phyloP scores from a whole-genome alignment of 1,140 invertebrate species.

The Lucilia cuprina region DNA sequence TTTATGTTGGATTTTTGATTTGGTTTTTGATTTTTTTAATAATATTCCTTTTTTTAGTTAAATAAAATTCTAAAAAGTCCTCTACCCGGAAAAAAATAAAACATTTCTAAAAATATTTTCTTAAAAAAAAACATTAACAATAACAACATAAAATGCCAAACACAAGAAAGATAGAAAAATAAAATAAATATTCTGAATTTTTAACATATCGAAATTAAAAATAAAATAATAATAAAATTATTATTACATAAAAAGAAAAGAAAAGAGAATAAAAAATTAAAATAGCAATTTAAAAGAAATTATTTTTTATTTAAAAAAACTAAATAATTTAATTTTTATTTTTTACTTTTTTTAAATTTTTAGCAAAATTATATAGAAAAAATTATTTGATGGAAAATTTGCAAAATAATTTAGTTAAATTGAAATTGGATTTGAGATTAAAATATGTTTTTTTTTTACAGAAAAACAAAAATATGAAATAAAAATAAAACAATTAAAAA shows the following conservation, averaged over 20 bases:
- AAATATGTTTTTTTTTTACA: not conserved
- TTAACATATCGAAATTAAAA: slow-evolving; percentile 18
- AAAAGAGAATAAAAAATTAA: not conserved
- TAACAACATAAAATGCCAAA: slow-evolving; percentile 18
- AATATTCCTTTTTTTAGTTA: too few species aligned
- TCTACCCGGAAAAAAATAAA: not conserved
- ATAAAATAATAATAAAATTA: not conserved
- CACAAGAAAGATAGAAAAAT: too few species aligned
- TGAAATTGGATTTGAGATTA: slow-evolving; percentile 22
- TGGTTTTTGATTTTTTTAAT: too few species aligned
- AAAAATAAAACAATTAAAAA: not conserved
- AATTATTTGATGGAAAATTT: not conserved
- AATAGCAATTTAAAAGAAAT: not conserved
- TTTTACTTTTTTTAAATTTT: slow-evolving; percentile 5
- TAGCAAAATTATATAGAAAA: slow-evolving; percentile 26
- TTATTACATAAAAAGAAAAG: not conserved
- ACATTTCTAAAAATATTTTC: not conserved
- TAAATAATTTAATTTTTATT: not conserved
- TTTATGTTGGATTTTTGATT: too few species aligned
- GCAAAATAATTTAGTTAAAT: slow-evolving; percentile 30
- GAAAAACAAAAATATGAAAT: not conserved
- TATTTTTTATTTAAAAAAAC: slow-evolving; percentile 10
- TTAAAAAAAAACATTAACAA: not conserved
- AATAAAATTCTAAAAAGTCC: not conserved
- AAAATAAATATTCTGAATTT: slow-evolving; percentile 25